Percentiles rank a stretch among this genome's conserved stretches.
These are phyloP conservation scores for Bufotes viridis DNA, from an alignment of 2,797 vertebrate genomes.

Conservation along the genomic window DNA sequence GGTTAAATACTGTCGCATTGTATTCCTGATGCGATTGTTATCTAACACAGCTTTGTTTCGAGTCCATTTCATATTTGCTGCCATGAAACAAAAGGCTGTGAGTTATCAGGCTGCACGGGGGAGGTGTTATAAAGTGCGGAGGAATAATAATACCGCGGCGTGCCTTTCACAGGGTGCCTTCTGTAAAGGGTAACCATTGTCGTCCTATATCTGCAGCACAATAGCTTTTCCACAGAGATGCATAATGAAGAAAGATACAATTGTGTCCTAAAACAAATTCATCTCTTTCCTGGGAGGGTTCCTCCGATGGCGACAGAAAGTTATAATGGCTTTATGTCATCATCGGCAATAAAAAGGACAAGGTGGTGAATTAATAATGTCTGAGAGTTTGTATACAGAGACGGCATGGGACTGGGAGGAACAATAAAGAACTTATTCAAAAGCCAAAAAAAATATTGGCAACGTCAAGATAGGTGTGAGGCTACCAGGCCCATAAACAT, in stretches of 20 bases:
- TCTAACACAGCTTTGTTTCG: not conserved
- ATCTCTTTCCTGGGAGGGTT: slow-evolving; percentile 22
- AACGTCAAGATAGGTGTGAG: not conserved
- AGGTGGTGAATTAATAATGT: not conserved
- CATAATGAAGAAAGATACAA: slow-evolving; percentile 48
- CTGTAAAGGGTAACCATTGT: slow-evolving; percentile 53
- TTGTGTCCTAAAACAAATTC: slow-evolving; percentile 44
- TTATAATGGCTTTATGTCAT: slow-evolving; percentile 30
- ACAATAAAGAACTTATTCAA: not conserved
- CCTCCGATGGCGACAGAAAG: not conserved
- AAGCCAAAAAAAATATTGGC: not conserved
- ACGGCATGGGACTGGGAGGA: not conserved
- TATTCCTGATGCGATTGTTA: not conserved
- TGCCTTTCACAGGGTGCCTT: slow-evolving; percentile 7
- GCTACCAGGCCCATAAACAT: not conserved
- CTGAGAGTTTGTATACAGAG: not conserved
- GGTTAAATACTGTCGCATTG: not conserved
- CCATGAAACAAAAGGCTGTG: not conserved
- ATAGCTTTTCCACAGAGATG: slow-evolving; percentile 46
- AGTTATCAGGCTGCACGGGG: slow-evolving; percentile 26
- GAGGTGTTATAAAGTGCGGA: slow-evolving; percentile 1
- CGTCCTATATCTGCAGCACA: slow-evolving; percentile 22
- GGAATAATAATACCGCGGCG: slow-evolving; percentile 12
- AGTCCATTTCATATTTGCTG: slow-evolving; percentile 3
- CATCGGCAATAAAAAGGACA: not conserved